phyloP scores from a whole-genome alignment of 1,140 invertebrate species.

The Dendroctonus ponderosae region DNA sequence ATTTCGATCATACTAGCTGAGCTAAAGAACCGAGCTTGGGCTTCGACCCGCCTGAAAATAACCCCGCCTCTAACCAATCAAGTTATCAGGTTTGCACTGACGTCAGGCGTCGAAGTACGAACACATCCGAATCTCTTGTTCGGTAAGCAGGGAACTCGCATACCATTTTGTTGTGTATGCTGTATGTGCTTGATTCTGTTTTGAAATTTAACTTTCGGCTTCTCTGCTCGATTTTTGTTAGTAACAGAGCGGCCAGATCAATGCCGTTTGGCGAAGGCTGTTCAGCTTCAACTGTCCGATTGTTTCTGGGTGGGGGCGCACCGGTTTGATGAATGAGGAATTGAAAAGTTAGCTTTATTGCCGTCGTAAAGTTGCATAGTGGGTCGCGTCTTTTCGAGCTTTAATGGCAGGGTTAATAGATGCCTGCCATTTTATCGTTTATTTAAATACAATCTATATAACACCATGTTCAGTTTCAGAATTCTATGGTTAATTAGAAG shows the following conservation, averaged over 20 bases:
- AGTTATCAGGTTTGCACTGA: slow-evolving; percentile 38
- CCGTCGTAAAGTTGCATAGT: slow-evolving; percentile 20
- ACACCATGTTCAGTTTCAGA: no score
- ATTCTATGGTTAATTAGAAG: no score
- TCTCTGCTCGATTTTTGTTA: slow-evolving; percentile 12
- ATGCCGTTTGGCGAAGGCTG: slow-evolving; percentile 1
- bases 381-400: no score
- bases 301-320: slow-evolving; percentile 7
- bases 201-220: slow-evolving; percentile 37
- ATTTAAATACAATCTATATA: no score
- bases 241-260: not conserved
- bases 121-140: slow-evolving; percentile 28
- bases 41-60: slow-evolving; percentile 46
- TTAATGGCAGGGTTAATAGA: no score
- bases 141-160: slow-evolving; percentile 39
- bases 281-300: slow-evolving; percentile 16
- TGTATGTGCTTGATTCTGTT: slow-evolving; percentile 38
- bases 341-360: slow-evolving; percentile 25
- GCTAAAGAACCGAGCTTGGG: slow-evolving; percentile 26
- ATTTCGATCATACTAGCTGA: slow-evolving; percentile 42
- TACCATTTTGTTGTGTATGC: slow-evolving; percentile 49
- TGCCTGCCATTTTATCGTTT: no score
- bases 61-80: slow-evolving; percentile 49
- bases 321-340: slow-evolving; percentile 26
- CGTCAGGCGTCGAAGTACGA: slow-evolving; percentile 45